Evolutionary conservation across 2,113 vertebrate species (phyloP).

Genomic region (Paraplagusia blochii): DNA sequence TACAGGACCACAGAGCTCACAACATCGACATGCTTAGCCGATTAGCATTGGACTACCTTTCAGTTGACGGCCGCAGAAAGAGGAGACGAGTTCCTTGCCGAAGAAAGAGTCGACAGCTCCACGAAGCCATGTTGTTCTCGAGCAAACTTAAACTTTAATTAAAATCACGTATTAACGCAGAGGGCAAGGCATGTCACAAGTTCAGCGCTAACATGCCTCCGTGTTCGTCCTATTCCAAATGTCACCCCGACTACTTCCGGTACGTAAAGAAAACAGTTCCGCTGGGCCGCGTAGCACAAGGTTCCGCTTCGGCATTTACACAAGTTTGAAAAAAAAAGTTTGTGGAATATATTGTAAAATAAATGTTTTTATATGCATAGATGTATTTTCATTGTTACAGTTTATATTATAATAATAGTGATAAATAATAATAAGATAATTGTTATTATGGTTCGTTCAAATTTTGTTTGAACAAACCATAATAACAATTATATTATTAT

Average conservation of each 20-base stretch:
- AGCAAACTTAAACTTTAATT: neutral
- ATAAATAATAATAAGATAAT: too few species aligned
- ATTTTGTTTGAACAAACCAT: too few species aligned
- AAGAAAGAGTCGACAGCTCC: constrained; percentile 61
- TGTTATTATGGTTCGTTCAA: too few species aligned
- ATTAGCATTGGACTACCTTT: constrained; percentile 60
- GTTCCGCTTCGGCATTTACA: constrained; percentile 43
- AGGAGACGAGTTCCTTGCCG: constrained; percentile 39
- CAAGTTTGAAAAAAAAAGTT: too few species aligned
- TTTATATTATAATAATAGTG: too few species aligned
- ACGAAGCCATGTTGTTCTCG: constrained; percentile 57
- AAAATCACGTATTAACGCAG: neutral
- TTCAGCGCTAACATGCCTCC: constrained; percentile 26
- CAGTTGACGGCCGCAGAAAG: constrained; percentile 32
- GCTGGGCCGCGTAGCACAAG: neutral
- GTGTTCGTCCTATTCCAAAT: constrained; percentile 51
- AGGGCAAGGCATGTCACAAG: neutral
- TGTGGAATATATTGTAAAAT: too few species aligned
- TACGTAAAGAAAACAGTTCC: constrained; percentile 44
- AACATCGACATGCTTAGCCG: constrained; percentile 12
- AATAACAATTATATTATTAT: too few species aligned
- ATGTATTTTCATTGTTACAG: too few species aligned
- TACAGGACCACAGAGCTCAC: too few species aligned
- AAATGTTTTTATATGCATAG: too few species aligned
- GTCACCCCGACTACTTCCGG: constrained; percentile 71